phyloP scores from a whole-genome alignment of 2,797 vertebrate species.

The Leptodactylus fallax region DNA sequence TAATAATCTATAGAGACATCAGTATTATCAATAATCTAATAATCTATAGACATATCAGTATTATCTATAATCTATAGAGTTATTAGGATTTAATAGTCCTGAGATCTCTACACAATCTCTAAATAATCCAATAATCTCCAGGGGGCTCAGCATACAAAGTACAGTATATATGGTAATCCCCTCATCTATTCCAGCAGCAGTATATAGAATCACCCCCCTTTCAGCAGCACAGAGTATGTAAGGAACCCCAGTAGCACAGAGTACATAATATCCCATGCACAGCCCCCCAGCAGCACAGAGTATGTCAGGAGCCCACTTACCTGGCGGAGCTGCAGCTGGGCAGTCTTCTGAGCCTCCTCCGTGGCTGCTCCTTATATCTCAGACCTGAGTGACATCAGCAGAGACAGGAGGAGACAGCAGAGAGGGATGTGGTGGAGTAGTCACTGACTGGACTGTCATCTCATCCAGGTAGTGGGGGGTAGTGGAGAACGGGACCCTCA shows the following conservation, averaged over 20 bases:
- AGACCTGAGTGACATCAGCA: conserved; percentile 37
- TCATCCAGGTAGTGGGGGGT: background rate
- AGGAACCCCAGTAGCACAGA: background rate
- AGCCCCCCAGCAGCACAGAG: background rate
- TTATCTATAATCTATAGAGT: background rate
- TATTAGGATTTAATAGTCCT: too few species aligned
- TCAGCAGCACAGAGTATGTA: background rate
- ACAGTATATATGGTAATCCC: too few species aligned
- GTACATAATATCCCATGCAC: background rate
- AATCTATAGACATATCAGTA: too few species aligned
- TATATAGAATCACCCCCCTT: background rate
- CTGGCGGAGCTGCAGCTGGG: background rate
- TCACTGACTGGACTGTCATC: background rate
- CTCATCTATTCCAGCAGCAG: background rate
- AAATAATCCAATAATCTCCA: too few species aligned
- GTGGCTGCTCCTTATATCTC: conserved; percentile 5
- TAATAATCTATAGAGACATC: background rate
- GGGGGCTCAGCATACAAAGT: too few species aligned
- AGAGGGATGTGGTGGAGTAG: background rate
- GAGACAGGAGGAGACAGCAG: background rate
- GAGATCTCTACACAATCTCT: too few species aligned
- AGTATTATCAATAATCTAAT: background rate
- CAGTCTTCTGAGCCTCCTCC: background rate
- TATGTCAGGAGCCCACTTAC: background rate
- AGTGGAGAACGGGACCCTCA: background rate